phyloP scores from a whole-genome alignment of 2,113 vertebrate genomes.

The Halichoerus grypus region DNA sequence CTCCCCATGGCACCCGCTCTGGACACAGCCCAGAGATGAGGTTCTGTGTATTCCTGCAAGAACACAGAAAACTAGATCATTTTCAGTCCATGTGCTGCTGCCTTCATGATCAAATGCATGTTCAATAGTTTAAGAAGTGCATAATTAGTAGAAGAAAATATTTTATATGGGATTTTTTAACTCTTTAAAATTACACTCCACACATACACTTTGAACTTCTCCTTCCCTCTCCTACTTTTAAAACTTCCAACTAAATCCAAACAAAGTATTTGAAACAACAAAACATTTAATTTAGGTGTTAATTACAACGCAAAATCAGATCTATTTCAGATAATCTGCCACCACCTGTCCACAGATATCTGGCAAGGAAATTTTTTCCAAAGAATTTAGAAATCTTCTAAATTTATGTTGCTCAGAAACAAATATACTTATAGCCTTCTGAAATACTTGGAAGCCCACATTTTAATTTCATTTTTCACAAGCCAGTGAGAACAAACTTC shows the following conservation, averaged over 20 bases:
- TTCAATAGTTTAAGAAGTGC: constrained; percentile 1
- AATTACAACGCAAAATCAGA: background rate
- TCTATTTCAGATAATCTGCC: background rate
- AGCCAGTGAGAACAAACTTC: background rate
- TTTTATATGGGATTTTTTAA: background rate
- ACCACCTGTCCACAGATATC: background rate
- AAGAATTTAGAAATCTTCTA: background rate
- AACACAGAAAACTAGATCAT: background rate
- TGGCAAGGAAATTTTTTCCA: background rate
- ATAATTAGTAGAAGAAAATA: background rate
- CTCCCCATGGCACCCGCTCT: background rate
- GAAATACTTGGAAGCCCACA: background rate
- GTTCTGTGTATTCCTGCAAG: background rate
- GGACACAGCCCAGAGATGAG: background rate
- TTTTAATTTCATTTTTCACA: background rate
- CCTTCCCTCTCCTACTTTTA: background rate
- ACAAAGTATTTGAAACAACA: background rate
- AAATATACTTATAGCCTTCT: background rate
- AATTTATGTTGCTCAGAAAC: background rate
- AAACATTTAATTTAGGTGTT: background rate
- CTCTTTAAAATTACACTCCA: background rate
- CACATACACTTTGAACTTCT: background rate
- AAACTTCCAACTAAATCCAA: background rate
- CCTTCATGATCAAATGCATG: background rate
- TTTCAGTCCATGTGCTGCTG: background rate